Percentiles rank a stretch among this genome's conserved stretches.
These are phyloP conservation scores for Sciurus niger DNA, from an alignment of 2,113 vertebrate species.

Conservation along the genomic window DNA sequence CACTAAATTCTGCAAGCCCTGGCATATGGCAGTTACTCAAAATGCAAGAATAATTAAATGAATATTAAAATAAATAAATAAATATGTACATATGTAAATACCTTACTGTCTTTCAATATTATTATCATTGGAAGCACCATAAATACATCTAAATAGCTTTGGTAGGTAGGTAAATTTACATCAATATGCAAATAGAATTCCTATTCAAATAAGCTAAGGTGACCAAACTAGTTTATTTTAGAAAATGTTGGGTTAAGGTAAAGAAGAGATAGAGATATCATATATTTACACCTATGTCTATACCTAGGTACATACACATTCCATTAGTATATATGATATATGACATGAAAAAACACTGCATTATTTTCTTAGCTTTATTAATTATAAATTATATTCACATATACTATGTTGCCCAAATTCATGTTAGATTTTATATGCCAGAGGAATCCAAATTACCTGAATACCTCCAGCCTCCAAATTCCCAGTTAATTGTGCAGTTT, in stretches of 20 bases:
- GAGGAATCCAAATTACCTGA: neutral
- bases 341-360: neutral
- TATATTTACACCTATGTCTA: neutral
- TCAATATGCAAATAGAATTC: conserved; percentile 34
- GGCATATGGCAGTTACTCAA: neutral
- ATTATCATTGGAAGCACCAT: neutral
- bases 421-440: neutral
- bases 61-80: neutral
- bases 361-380: neutral
- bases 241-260: neutral
- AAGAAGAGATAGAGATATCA: neutral
- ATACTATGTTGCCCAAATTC: neutral
- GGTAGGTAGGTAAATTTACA: neutral
- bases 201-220: neutral
- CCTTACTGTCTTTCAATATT: neutral
- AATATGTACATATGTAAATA: neutral
- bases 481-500: neutral
- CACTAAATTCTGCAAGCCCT: neutral
- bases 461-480: neutral
- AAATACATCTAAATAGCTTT: neutral
- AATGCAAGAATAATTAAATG: neutral
- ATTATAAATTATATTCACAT: neutral
- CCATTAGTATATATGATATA: neutral
- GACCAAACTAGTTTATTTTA: neutral
- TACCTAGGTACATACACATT: neutral